phyloP scores from a whole-genome alignment of 1,140 invertebrate genomes.

The Maniola jurtina region DNA sequence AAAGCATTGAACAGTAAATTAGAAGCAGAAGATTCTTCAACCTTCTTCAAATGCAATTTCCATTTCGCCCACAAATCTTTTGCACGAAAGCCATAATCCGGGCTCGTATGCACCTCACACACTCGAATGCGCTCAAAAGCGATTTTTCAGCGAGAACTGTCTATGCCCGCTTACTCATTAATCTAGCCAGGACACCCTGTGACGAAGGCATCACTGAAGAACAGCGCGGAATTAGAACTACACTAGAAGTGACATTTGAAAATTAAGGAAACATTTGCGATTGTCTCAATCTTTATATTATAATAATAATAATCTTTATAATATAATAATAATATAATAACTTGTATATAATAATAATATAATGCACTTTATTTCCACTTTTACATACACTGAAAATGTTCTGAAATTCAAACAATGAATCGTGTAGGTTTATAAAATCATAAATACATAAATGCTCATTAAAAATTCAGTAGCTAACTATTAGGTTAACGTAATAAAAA shows the following conservation, averaged over 20 bases:
- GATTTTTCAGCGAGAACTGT: conserved; percentile 37
- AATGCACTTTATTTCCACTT: no score
- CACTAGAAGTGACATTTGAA: conserved; percentile 5
- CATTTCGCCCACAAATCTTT: conserved; percentile 16
- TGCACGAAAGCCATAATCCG: conserved; percentile 18
- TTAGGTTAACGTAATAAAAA: no score
- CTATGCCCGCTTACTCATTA: conserved; percentile 40
- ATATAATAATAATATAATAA: no score
- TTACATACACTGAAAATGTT: no score
- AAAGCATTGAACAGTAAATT: not conserved
- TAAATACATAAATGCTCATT: no score
- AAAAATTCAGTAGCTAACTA: no score
- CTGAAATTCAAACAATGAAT: no score
- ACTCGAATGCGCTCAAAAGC: conserved; percentile 29
- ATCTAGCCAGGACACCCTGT: conserved; percentile 40
- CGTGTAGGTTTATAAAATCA: no score
- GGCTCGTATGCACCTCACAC: conserved; percentile 21
- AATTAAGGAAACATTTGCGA: no score
- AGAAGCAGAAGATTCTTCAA: not conserved
- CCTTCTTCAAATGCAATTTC: not conserved
- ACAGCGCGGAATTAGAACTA: conserved; percentile 8
- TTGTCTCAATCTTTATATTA: no score
- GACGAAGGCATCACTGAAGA: conserved; percentile 41
- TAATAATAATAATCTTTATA: no score
- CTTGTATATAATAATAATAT: no score